These are phyloP conservation scores for Pseudopleuronectes americanus DNA, from an alignment of 2,797 vertebrate species.

Conservation along the genomic window DNA sequence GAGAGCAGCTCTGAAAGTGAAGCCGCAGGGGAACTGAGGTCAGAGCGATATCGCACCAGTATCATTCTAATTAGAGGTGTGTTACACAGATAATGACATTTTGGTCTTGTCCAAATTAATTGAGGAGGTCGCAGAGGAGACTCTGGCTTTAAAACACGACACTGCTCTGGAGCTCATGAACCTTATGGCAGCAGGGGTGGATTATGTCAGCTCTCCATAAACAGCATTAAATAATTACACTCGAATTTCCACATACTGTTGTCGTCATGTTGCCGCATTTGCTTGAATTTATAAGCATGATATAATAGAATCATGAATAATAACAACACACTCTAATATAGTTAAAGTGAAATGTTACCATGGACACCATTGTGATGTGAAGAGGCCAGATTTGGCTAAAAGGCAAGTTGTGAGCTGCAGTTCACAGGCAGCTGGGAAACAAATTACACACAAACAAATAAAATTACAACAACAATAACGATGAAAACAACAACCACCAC, in stretches of 20 bases:
- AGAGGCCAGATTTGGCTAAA: neutral
- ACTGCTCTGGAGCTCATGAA: constrained; percentile 10
- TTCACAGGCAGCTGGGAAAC: neutral
- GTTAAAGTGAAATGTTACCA: neutral
- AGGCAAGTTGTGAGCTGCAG: neutral
- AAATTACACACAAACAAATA: neutral
- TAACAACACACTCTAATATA: neutral
- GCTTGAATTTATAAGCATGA: neutral
- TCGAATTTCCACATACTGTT: neutral
- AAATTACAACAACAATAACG: too few species aligned
- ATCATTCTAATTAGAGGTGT: constrained; percentile 48
- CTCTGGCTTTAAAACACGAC: constrained; percentile 12
- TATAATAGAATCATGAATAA: neutral
- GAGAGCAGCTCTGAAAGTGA: constrained; percentile 9
- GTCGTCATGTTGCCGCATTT: too few species aligned
- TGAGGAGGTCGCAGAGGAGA: constrained; percentile 8
- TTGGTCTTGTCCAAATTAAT: constrained; percentile 25
- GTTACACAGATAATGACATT: constrained; percentile 39
- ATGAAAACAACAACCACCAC: too few species aligned
- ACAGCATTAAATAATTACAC: neutral
- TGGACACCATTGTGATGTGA: neutral
- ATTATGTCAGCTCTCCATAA: neutral
- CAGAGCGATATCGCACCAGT: constrained; percentile 2
- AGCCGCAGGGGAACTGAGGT: constrained; percentile 22
- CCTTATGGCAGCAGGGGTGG: neutral